Base-by-base conservation (phyloP, 2,797 vertebrate genomes). In the Pipistrellus kuhlii region DNA sequence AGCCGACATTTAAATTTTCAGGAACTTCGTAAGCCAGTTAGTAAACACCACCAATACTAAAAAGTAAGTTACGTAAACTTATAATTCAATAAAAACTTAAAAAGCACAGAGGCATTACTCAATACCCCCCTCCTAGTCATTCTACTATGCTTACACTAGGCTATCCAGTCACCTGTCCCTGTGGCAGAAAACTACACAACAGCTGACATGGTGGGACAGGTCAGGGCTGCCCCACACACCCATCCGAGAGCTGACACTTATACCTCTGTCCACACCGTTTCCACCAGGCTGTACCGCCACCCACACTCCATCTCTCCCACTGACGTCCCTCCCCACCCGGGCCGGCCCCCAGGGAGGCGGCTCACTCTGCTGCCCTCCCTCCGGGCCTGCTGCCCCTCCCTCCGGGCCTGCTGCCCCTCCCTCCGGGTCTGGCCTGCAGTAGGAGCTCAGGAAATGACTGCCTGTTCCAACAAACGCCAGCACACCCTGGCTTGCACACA, bases 121-220 rank as follows among this genome's bases (percentile, higher is more conserved):
- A 59, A 53, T 32, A 8, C 9, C 3, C 6, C 27, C 12, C 57
- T 6, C 1, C 32, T 72, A 9, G 0, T 14, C 30, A 75, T 38
- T 30, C 59, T 9, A 41, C 20, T 48, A 17, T 0, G 5, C 30
- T 57, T 23, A 23, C 2, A 14, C 2, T 0, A 44, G 4, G 8
- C 30, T 27, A 38, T 17, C 17, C 14, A 2, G n/a, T 9, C 55
- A n/a, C n/a, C 18, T 13, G 0, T 5, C 51, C 38, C n/a, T 5
- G 18, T 9, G 6, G 17, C 1, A n/a, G 53, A 30, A 69, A 25
- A 17, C 32, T 35, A 10, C 0, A 62, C 14, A 20, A 14, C 1
- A 8, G 55, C 5, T 0, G 25, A 18, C 14, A 2, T 0, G 6
- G 51, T 6, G 44, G 44, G 17, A 27, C 55, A 10, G 4, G 41